Conservation (phyloP, 2,113 vertebrate genomes). For the Alexandromys fortis region DNA sequence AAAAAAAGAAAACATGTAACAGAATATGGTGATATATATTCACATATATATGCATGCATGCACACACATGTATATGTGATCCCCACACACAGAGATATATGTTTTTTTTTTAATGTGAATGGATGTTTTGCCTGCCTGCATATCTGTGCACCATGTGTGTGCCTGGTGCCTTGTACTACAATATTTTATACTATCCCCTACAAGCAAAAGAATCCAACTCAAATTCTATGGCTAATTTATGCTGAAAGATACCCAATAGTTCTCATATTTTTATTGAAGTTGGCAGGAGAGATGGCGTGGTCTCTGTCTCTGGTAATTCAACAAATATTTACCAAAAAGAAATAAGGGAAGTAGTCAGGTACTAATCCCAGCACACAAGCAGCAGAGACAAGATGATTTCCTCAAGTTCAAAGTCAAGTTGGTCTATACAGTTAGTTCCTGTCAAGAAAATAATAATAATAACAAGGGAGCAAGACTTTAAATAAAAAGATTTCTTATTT, state of each 20-base stretch:
- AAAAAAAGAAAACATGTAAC: neutral
- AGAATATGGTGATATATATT: too few species aligned
- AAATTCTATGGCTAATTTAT: neutral
- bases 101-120: neutral
- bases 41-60: neutral
- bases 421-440: neutral
- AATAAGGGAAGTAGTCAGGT: neutral
- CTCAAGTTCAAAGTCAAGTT: neutral
- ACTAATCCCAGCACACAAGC: neutral
- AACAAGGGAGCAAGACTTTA: neutral
- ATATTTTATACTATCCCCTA: neutral
- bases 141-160: neutral
- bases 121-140: neutral
- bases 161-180: neutral
- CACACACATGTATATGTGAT: neutral
- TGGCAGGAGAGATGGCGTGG: neutral
- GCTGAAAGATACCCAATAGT: neutral
- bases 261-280: neutral
- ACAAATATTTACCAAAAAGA: conserved; percentile 1
- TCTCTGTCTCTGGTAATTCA: neutral
- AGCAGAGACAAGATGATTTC: neutral
- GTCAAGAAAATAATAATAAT: neutral
- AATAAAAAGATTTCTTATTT: neutral
- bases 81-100: neutral
- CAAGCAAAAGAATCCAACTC: neutral